Percentiles rank a stretch among this genome's conserved stretches.
phyloP scores from a whole-genome alignment of 2,888 invertebrate genomes.

The Acanthosepion lycidas region DNA sequence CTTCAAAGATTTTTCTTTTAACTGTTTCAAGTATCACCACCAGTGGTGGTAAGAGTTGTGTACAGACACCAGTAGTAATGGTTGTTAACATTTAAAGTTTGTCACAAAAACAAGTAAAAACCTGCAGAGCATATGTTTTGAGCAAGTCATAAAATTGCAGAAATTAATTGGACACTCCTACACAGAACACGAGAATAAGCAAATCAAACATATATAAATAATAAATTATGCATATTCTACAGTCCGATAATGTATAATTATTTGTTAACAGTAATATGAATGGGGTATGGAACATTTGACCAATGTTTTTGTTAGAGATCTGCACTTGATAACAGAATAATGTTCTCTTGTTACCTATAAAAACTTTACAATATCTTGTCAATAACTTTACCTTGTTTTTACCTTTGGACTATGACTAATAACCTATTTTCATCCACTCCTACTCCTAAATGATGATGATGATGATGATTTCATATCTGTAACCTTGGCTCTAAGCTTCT shows the following conservation, averaged over 20 bases:
- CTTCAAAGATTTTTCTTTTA: too few relatives aligned
- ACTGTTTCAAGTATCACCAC: too few relatives aligned
- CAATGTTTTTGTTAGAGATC: too few relatives aligned
- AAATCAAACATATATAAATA: not conserved
- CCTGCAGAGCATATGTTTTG: not conserved
- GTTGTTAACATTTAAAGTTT: not conserved
- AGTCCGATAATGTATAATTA: not conserved
- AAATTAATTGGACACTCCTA: not conserved
- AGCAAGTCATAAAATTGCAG: not conserved
- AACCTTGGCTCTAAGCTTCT: too few relatives aligned
- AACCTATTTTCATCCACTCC: not conserved
- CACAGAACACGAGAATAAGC: not conserved
- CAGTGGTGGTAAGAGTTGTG: not conserved
- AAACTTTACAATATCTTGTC: not conserved
- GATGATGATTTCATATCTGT: too few relatives aligned
- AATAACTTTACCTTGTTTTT: not conserved
- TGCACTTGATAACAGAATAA: not conserved
- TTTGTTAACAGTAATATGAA: not conserved
- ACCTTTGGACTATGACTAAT: not conserved
- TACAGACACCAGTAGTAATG: not conserved
- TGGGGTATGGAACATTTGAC: not conserved
- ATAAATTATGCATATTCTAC: not conserved
- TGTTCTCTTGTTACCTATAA: not conserved
- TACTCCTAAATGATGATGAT: too few relatives aligned
- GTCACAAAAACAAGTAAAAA: not conserved